Percentiles rank a stretch among this genome's conserved stretches.
phyloP scores from a whole-genome alignment of 2,113 vertebrate genomes.

The Anarhynchus alexandrinus region DNA sequence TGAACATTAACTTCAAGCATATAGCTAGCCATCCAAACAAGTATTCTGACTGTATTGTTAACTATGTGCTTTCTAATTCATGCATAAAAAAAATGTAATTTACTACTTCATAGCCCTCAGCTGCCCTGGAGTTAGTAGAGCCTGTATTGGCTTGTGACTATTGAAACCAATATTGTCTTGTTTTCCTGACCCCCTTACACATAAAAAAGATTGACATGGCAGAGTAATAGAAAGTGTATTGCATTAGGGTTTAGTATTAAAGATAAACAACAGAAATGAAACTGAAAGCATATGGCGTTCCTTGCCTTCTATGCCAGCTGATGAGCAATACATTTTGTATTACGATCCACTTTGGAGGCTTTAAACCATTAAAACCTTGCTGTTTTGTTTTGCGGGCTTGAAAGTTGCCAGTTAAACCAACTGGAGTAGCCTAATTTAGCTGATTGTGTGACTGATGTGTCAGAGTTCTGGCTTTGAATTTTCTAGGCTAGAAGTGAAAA shows the following conservation, averaged over 20 bases:
- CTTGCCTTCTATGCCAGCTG: slow-evolving; percentile 43
- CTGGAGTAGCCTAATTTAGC: slow-evolving; percentile 49
- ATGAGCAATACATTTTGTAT: slow-evolving; percentile 56
- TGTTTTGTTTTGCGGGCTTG: slow-evolving; percentile 43
- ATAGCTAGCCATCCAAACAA: background rate
- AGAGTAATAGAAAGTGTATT: slow-evolving; percentile 42
- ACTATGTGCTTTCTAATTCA: background rate
- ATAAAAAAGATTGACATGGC: slow-evolving; percentile 49
- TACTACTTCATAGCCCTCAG: background rate
- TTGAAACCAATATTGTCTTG: slow-evolving; percentile 12
- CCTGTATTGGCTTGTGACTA: background rate
- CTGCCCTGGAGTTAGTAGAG: slow-evolving; percentile 3
- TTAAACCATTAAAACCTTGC: slow-evolving; percentile 61
- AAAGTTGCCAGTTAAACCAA: slow-evolving; percentile 58
- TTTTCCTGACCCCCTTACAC: slow-evolving; percentile 16
- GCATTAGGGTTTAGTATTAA: slow-evolving; percentile 47
- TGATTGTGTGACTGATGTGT: slow-evolving; percentile 39
- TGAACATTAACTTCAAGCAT: background rate
- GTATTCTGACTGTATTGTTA: background rate
- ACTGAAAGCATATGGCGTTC: slow-evolving; percentile 60
- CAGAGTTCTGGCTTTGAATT: slow-evolving; percentile 14
- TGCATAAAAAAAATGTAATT: background rate
- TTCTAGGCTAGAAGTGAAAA: background rate
- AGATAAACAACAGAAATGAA: slow-evolving; percentile 54
- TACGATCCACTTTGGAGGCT: slow-evolving; percentile 68